A percentile compares a stretch with the other conserved stretches of the same genome.
These are phyloP conservation scores for Platycnemis pennipes DNA, from an alignment of 2,888 invertebrate genomes.

Conservation along the genomic window DNA sequence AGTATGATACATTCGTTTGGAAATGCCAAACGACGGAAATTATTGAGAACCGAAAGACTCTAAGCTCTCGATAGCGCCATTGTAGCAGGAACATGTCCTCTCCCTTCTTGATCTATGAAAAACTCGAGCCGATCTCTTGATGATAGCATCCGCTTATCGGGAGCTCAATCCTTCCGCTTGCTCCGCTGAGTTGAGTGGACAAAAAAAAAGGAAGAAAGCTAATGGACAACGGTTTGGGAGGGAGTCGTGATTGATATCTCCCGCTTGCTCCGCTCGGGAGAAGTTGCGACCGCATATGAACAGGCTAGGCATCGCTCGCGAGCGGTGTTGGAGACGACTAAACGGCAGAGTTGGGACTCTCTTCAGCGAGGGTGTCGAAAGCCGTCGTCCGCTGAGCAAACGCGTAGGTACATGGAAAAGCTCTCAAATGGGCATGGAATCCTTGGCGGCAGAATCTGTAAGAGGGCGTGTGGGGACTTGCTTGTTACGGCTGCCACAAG, in stretches of 20 bases:
- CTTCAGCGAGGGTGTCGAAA: background rate
- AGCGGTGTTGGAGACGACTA: background rate
- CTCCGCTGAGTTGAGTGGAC: background rate
- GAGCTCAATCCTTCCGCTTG: background rate
- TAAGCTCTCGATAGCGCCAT: background rate
- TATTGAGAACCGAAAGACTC: background rate
- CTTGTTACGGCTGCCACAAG: background rate
- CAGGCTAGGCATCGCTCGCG: background rate
- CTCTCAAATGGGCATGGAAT: background rate
- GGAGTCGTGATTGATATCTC: background rate
- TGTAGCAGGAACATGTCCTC: background rate
- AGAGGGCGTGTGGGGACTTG: background rate
- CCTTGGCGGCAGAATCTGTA: too few species aligned
- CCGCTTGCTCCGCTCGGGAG: background rate
- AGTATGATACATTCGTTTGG: background rate
- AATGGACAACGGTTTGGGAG: too few species aligned
- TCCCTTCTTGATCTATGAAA: background rate
- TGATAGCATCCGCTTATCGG: background rate
- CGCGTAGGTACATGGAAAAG: slow-evolving; percentile 10
- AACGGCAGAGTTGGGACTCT: background rate
- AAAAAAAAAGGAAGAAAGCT: background rate
- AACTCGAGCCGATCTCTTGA: background rate
- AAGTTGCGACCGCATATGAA: background rate
- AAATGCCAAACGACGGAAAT: background rate
- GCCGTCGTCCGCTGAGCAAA: background rate